A percentile compares a stretch with the other conserved stretches of the same genome.
These are phyloP conservation scores for Plagiodera versicolora DNA, from an alignment of 2,888 invertebrate species.

Conservation along the genomic window DNA sequence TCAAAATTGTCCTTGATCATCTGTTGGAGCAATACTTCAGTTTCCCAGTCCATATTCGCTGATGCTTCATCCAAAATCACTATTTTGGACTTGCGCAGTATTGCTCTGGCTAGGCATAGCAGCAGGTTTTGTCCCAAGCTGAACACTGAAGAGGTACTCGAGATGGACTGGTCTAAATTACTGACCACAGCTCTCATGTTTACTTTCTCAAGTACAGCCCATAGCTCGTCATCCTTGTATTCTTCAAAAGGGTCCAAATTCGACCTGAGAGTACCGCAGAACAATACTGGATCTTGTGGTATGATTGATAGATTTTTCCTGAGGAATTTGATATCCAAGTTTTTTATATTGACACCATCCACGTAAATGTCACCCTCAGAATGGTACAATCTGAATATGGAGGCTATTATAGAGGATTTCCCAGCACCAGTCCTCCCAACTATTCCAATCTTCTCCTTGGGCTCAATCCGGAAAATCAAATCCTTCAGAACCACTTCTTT, in stretches of 20 bases:
- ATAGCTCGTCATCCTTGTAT: constrained; percentile 74
- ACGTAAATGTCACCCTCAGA: constrained; percentile 76
- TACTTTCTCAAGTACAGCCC: constrained; percentile 73
- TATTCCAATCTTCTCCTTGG: constrained; percentile 76
- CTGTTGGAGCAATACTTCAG: constrained; percentile 57
- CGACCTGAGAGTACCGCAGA: constrained; percentile 81
- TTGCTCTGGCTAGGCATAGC: constrained; percentile 59
- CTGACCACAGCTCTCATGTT: constrained; percentile 70
- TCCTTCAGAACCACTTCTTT: constrained; percentile 74
- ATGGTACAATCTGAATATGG: constrained; percentile 78
- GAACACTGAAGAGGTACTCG: constrained; percentile 44
- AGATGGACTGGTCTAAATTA: constrained; percentile 57
- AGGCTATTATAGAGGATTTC: constrained; percentile 74
- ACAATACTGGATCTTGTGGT: constrained; percentile 82
- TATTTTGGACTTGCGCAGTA: constrained; percentile 56
- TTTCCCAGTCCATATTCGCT: constrained; percentile 58
- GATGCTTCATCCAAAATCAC: constrained; percentile 61
- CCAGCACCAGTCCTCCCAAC: constrained; percentile 85
- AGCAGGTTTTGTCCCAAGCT: constrained; percentile 61
- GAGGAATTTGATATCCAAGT: constrained; percentile 72
- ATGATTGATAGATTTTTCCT: constrained; percentile 79
- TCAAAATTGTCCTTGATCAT: constrained; percentile 58
- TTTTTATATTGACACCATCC: constrained; percentile 72
- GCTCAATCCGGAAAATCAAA: constrained; percentile 66
- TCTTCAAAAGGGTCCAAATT: constrained; percentile 87